Percentiles rank a stretch among this genome's conserved stretches.
These are phyloP conservation scores for Loriculus beryllinus DNA, from an alignment of 2,797 vertebrate species.

Conservation along the genomic window DNA sequence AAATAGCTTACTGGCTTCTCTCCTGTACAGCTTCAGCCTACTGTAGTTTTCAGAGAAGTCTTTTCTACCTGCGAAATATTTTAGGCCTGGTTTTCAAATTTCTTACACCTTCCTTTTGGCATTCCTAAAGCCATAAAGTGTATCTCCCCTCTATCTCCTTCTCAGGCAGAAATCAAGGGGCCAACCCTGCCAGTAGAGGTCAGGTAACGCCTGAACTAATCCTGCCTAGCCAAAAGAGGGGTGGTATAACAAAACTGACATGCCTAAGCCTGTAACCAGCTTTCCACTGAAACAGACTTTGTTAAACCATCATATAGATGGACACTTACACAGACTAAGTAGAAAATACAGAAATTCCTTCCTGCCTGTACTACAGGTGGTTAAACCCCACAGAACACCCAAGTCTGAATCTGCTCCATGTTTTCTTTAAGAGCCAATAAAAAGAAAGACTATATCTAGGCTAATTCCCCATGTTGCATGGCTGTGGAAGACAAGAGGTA, in stretches of 20 bases:
- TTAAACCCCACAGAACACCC: background rate
- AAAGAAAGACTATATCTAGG: background rate
- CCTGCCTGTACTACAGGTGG: background rate
- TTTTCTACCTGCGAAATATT: background rate
- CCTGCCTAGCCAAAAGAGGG: background rate
- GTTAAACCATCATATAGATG: background rate
- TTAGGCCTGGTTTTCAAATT: background rate
- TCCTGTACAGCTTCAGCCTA: background rate
- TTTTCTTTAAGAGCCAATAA: background rate
- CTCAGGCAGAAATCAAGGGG: background rate
- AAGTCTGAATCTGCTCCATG: background rate
- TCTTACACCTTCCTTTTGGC: background rate
- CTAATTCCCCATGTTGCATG: accelerated
- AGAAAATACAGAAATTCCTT: background rate
- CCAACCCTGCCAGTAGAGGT: constrained; percentile 7
- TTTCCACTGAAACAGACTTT: background rate
- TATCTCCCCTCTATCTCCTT: background rate
- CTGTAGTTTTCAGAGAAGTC: background rate
- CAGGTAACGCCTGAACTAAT: background rate
- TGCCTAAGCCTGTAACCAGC: background rate
- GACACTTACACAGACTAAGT: background rate
- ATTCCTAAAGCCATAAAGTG: background rate
- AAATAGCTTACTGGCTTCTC: background rate
- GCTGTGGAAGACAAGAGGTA: background rate
- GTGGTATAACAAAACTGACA: background rate